phyloP scores from a whole-genome alignment of 2,797 vertebrate genomes.

The Lacerta viridis region DNA sequence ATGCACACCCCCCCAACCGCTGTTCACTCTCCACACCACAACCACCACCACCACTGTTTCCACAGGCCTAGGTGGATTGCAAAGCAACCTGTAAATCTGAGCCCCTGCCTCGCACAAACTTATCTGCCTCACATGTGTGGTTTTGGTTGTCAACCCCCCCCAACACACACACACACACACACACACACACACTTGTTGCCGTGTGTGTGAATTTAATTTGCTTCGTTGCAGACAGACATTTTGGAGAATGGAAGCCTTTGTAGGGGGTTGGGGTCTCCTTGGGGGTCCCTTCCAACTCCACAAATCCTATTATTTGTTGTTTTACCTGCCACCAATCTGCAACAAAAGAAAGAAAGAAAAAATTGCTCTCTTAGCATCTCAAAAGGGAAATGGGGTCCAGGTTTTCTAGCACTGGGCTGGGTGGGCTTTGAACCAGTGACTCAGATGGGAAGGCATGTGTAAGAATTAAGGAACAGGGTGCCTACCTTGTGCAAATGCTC shows the following conservation, averaged over 20 bases:
- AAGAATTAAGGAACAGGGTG: no score
- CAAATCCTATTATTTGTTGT: no score
- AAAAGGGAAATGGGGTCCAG: slow-evolving; percentile 28
- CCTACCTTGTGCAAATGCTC: no score
- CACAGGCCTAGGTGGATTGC: neutral
- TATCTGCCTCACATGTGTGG: fast-evolving
- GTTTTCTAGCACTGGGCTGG: no score
- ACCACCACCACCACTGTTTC: neutral
- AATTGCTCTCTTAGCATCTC: slow-evolving; percentile 7
- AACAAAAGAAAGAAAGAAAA: slow-evolving; percentile 21
- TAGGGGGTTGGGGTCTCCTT: neutral
- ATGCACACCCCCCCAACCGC: neutral
- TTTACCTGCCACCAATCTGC: neutral
- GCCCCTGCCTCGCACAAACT: neutral
- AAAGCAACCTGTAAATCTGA: neutral
- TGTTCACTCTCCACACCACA: neutral
- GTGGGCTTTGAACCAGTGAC: no score
- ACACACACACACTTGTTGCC: neutral
- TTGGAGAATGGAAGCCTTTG: slow-evolving; percentile 43
- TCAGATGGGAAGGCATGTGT: no score
- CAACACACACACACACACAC: no score
- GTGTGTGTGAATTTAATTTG: slow-evolving; percentile 48
- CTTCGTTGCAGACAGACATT: slow-evolving; percentile 44
- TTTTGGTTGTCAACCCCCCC: neutral
- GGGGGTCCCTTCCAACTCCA: neutral